Conservation (phyloP, 1,140 invertebrate species). For the Ptiloglossa arizonensis region DNA sequence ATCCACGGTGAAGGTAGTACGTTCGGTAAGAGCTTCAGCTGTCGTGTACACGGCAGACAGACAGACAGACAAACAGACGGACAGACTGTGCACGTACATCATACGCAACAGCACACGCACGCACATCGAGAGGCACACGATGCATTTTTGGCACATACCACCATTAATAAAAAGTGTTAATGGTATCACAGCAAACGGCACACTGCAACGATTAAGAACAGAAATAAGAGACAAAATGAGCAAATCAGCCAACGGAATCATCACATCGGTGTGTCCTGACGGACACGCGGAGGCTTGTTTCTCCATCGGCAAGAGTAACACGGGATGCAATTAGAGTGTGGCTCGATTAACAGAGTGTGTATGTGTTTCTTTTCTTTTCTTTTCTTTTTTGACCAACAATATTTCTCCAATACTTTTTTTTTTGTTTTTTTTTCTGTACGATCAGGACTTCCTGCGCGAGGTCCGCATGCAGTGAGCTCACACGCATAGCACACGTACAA, state of each 20-base stretch:
- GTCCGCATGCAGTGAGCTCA: constrained; percentile 35
- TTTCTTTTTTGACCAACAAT: background rate
- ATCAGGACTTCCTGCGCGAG: background rate
- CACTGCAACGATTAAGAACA: constrained; percentile 71
- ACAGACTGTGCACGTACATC: constrained; percentile 62
- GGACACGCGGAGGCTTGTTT: background rate
- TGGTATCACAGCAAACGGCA: constrained; percentile 74
- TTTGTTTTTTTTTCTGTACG: background rate
- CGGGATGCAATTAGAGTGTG: constrained; percentile 12
- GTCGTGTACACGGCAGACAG: constrained; percentile 22
- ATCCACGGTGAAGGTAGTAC: background rate
- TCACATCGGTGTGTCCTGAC: background rate
- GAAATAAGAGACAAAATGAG: constrained; percentile 45
- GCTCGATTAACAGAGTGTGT: background rate
- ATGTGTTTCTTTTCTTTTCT: background rate
- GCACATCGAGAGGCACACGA: constrained; percentile 57
- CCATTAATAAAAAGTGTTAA: constrained; percentile 35
- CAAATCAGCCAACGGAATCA: background rate
- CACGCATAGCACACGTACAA: constrained; percentile 44
- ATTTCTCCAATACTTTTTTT: background rate
- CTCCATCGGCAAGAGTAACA: background rate
- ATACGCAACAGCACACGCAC: constrained; percentile 41
- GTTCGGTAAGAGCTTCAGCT: constrained; percentile 8
- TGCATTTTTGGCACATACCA: constrained; percentile 39
- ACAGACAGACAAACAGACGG: constrained; percentile 24